phyloP scores from a whole-genome alignment of 2,888 invertebrate species.

The Pseudococcus jackbeardsleyi region DNA sequence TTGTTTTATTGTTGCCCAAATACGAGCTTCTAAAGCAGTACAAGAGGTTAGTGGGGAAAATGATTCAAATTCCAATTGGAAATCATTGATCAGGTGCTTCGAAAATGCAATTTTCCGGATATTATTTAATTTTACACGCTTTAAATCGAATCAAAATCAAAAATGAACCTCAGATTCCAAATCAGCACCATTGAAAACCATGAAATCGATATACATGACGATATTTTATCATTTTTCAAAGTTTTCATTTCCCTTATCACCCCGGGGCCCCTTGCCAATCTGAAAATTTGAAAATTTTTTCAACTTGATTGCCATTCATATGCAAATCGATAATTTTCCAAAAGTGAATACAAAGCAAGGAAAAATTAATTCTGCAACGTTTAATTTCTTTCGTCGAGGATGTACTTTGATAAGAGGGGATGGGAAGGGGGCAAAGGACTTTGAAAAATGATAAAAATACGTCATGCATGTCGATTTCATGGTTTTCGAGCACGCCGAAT shows the following conservation, averaged over 20 bases:
- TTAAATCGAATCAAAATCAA: neutral
- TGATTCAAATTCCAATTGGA: too few relatives aligned
- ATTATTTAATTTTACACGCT: neutral
- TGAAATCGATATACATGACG: slow-evolving; percentile 15
- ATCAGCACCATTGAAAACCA: neutral
- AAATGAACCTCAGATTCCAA: neutral
- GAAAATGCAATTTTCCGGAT: too few relatives aligned
- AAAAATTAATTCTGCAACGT: too few relatives aligned
- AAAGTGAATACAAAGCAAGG: too few relatives aligned
- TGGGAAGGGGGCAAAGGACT: neutral
- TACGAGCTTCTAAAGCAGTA: too few relatives aligned
- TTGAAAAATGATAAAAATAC: neutral
- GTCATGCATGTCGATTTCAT: neutral
- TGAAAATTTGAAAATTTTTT: neutral
- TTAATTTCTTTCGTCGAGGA: too few relatives aligned
- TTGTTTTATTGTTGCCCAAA: too few relatives aligned
- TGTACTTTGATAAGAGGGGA: neutral
- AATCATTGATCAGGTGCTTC: too few relatives aligned
- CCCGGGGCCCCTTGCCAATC: neutral
- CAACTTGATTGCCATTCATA: neutral
- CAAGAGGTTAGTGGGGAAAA: too few relatives aligned
- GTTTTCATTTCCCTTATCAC: too few relatives aligned
- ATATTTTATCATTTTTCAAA: slow-evolving; percentile 4
- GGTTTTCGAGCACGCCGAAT: neutral
- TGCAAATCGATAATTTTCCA: neutral